A percentile compares a stretch with the other conserved stretches of the same genome.
Conservation (phyloP, 1,140 invertebrate genomes). For the Calosoma granatense region DNA sequence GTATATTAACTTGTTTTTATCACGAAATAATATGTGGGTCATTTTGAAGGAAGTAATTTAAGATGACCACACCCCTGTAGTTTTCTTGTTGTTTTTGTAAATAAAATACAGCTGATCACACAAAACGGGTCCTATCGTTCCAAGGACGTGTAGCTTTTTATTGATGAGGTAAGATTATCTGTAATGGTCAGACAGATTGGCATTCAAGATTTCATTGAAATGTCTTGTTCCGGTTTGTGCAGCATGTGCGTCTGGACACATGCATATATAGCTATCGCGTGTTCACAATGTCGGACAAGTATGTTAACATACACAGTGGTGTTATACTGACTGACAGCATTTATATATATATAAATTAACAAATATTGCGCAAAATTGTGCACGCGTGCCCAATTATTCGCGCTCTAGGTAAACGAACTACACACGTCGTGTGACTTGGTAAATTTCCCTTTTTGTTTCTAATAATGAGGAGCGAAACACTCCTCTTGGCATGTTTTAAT, state of each 20-base stretch:
- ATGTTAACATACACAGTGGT: not conserved
- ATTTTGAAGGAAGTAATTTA: not conserved
- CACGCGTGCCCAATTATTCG: not conserved
- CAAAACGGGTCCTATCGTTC: not conserved
- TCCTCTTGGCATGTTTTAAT: not conserved
- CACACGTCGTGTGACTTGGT: no score
- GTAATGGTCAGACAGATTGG: no score
- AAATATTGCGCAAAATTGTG: not conserved
- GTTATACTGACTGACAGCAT: no score
- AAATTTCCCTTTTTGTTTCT: not conserved
- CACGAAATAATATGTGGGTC: no score
- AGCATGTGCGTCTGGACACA: no score
- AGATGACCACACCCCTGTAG: not conserved
- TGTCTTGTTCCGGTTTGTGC: no score
- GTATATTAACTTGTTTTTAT: not conserved
- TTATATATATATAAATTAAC: not conserved
- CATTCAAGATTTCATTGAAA: no score
- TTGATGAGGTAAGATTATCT: no score
- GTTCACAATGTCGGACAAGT: not conserved
- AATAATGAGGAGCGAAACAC: no score
- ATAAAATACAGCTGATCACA: not conserved
- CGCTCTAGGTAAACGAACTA: not conserved
- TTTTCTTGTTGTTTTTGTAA: not conserved
- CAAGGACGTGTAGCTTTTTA: not conserved
- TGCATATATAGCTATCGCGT: no score